Percentiles rank a stretch among this genome's conserved stretches.
Evolutionary conservation across 2,113 vertebrate species (phyloP).

Genomic region (Archocentrus centrarchus): DNA sequence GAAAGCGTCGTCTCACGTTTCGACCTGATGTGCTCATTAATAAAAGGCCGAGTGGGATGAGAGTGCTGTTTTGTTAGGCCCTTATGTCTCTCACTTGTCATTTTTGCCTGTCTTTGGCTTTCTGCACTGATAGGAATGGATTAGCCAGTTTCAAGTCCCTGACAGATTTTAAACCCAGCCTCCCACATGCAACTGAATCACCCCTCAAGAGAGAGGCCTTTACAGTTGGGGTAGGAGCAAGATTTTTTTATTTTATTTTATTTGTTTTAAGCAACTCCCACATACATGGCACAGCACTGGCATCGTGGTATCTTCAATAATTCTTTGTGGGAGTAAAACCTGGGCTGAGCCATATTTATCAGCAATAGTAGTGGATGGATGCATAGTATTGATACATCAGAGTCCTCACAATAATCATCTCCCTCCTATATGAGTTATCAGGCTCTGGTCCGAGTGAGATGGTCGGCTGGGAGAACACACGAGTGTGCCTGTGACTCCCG

Average conservation of each 20-base stretch:
- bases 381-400: neutral
- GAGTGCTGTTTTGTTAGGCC: conserved; percentile 38
- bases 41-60: conserved; percentile 33
- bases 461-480: neutral
- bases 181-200: conserved; percentile 64
- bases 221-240: neutral
- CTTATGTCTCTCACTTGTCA: conserved; percentile 42
- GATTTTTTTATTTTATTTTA: neutral
- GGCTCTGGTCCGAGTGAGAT: neutral
- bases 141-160: conserved; percentile 33
- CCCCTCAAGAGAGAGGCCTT: conserved; percentile 34
- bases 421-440: neutral
- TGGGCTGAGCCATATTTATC: conserved; percentile 12
- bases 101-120: conserved; percentile 29
- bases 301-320: conserved; percentile 19
- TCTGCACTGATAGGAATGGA: conserved; percentile 36
- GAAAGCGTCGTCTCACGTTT: conserved; percentile 50
- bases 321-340: conserved; percentile 50
- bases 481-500: conserved; percentile 6
- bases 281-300: conserved; percentile 37
- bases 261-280: conserved; percentile 53
- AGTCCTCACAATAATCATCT: neutral
- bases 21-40: conserved; percentile 4
- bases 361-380: neutral
- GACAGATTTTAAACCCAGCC: conserved; percentile 47